phyloP scores from a whole-genome alignment of 2,888 invertebrate genomes.

The Ferdinandea cuprea region DNA sequence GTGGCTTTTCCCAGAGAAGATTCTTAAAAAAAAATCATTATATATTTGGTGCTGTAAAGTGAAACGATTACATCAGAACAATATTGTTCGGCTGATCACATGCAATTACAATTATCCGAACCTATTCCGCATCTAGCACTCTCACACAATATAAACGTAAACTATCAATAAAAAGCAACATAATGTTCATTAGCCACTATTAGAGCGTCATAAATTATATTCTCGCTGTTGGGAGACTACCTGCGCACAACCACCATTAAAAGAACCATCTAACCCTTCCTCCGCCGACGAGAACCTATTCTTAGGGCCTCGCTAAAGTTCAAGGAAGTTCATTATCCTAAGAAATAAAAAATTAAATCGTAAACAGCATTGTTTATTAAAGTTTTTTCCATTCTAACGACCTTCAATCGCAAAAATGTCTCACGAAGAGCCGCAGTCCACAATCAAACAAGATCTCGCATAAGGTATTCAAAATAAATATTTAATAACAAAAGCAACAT shows the following conservation, averaged over 20 bases:
- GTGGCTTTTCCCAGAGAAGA: too few species aligned
- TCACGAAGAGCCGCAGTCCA: background rate
- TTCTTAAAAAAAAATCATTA: too few species aligned
- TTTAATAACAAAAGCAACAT: background rate
- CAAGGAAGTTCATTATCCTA: conserved; percentile 56
- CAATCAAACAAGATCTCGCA: too few species aligned
- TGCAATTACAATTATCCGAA: conserved; percentile 20
- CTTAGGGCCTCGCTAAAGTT: conserved; percentile 45
- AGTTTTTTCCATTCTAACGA: conserved; percentile 24
- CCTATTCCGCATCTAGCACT: background rate
- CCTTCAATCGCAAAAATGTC: conserved; percentile 31
- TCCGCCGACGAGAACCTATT: conserved; percentile 28
- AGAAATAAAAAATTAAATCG: conserved; percentile 21
- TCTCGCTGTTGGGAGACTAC: background rate
- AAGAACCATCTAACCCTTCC: too few species aligned
- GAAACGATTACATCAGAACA: too few species aligned
- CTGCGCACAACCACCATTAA: conserved; percentile 2
- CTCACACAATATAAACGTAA: background rate
- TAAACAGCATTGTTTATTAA: conserved; percentile 40
- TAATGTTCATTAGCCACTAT: conserved; percentile 31
- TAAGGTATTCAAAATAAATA: conserved; percentile 8
- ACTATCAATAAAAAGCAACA: conserved; percentile 17
- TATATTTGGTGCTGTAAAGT: too few species aligned
- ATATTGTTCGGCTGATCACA: too few species aligned
- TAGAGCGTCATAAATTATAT: conserved; percentile 35